phyloP scores from a whole-genome alignment of 2,888 invertebrate genomes.

The Smittia sp. region DNA sequence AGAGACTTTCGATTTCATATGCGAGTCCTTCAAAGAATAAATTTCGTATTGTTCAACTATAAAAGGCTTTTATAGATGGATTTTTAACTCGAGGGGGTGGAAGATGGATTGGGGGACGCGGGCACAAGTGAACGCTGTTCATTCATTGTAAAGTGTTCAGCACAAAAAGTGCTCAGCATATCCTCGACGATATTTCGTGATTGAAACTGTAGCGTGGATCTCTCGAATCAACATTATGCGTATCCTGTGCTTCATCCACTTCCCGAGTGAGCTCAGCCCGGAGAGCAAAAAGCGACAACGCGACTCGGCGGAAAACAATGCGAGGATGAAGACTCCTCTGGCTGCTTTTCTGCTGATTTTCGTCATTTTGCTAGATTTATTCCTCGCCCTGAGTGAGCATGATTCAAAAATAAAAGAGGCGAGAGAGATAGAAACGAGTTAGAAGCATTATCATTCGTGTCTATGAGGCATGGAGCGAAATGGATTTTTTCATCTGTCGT shows the following conservation, averaged over 20 bases:
- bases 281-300: neutral
- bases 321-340: neutral
- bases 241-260: conserved; percentile 24
- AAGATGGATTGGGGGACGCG: neutral
- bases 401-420: conserved; percentile 21
- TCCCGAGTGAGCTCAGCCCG: neutral
- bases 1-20: conserved; percentile 31
- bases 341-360: conserved; percentile 35
- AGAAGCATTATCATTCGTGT: conserved; percentile 33
- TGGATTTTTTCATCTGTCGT: conserved; percentile 29
- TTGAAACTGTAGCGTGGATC: conserved; percentile 7
- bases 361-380: conserved; percentile 31
- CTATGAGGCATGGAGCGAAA: conserved; percentile 23
- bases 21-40: neutral
- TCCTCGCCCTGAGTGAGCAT: conserved; percentile 29
- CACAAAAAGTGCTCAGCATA: neutral
- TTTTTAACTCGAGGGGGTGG: conserved; percentile 6
- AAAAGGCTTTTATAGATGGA: conserved; percentile 2
- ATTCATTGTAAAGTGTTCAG: conserved; percentile 19
- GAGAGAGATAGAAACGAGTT: neutral
- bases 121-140: conserved; percentile 8
- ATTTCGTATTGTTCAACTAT: conserved; percentile 15
- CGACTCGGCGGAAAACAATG: neutral
- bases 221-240: conserved; percentile 11
- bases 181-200: neutral